These are phyloP conservation scores for Melanostoma scalare DNA, from an alignment of 2,888 invertebrate species.

Conservation along the genomic window DNA sequence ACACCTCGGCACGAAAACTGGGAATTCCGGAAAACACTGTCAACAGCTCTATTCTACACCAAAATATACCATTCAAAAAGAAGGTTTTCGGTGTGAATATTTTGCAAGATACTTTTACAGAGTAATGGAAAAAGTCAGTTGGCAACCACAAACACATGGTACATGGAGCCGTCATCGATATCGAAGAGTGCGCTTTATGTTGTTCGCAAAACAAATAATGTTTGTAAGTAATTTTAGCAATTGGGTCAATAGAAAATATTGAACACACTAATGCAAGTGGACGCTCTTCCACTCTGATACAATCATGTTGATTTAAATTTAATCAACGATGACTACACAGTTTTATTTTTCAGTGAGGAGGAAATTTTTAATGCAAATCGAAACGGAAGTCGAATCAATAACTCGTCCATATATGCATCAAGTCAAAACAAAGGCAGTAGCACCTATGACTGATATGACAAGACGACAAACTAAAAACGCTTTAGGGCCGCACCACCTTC, in stretches of 20 bases:
- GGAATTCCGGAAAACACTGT: too few relatives aligned
- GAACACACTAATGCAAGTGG: conserved; percentile 43
- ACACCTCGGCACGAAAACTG: too few relatives aligned
- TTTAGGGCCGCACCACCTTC: conserved; percentile 20
- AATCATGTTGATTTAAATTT: conserved; percentile 50
- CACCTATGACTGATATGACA: conserved; percentile 21
- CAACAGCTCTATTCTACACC: too few relatives aligned
- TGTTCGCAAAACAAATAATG: conserved; percentile 45
- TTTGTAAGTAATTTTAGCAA: conserved; percentile 64
- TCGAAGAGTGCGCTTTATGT: conserved; percentile 24
- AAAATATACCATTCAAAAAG: too few relatives aligned
- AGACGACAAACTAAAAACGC: not conserved
- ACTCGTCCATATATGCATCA: conserved; percentile 29
- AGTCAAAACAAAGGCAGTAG: conserved; percentile 13
- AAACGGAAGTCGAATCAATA: conserved; percentile 67
- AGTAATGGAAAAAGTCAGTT: not conserved
- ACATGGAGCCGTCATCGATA: conserved; percentile 12
- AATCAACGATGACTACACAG: conserved; percentile 38
- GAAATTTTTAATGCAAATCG: conserved; percentile 19
- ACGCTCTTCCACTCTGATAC: conserved; percentile 19
- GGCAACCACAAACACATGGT: conserved; percentile 8
- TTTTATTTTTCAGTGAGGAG: conserved; percentile 4
- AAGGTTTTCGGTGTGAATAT: too few relatives aligned
- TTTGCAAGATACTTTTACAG: not conserved
- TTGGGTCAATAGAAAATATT: conserved; percentile 71